phyloP scores from a whole-genome alignment of 2,797 vertebrate genomes.

The Enteromius mattozi region DNA sequence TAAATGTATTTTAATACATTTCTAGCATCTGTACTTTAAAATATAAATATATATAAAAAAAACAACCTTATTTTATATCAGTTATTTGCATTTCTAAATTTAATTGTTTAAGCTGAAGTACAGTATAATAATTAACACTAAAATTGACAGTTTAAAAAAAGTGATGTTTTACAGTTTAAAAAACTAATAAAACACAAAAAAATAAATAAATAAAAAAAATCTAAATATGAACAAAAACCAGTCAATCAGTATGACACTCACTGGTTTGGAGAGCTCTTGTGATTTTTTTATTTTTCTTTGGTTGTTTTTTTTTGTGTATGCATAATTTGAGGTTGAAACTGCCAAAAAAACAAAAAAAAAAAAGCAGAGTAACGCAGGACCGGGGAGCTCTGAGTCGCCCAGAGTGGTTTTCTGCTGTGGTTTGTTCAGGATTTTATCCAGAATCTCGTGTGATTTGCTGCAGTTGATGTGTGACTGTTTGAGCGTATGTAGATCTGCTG shows the following conservation, averaged over 20 bases:
- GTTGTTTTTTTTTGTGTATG: neutral
- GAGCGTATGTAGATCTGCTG: neutral
- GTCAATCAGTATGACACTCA: neutral
- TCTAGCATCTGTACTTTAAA: neutral
- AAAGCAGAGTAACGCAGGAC: neutral
- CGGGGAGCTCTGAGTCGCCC: neutral
- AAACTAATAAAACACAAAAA: too few relatives aligned
- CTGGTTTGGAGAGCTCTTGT: neutral
- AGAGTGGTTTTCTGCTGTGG: neutral
- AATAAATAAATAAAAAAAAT: neutral
- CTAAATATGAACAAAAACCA: neutral
- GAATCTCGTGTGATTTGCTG: neutral
- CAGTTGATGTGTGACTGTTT: conserved; percentile 2
- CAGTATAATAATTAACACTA: too few relatives aligned
- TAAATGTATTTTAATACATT: neutral
- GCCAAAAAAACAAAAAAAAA: neutral
- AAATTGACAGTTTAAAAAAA: too few relatives aligned
- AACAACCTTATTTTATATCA: neutral
- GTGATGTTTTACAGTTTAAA: too few relatives aligned
- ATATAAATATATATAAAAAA: too few relatives aligned
- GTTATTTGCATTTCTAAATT: too few relatives aligned
- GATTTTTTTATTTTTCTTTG: too few relatives aligned
- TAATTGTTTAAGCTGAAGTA: too few relatives aligned
- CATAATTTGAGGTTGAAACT: neutral
- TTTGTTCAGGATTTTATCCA: neutral